phyloP scores from a whole-genome alignment of 2,113 vertebrate genomes.

The Tachycineta bicolor region DNA sequence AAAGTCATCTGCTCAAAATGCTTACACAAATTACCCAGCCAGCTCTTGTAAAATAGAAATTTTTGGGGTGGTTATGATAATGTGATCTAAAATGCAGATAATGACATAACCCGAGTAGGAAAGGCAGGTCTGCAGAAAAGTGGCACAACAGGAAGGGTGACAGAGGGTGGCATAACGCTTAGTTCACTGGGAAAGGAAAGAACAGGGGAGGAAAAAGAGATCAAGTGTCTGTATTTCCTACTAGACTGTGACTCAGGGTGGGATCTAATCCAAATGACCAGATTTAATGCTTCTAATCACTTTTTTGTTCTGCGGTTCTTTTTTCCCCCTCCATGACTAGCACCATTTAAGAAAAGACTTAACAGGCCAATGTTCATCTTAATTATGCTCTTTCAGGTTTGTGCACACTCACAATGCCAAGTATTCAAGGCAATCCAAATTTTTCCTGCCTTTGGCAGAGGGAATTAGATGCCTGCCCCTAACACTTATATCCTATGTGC shows the following conservation, averaged over 20 bases:
- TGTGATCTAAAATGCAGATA: not conserved
- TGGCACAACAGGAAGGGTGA: slow-evolving; percentile 14
- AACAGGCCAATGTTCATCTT: slow-evolving; percentile 30
- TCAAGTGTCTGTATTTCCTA: not conserved
- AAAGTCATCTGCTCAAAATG: not conserved
- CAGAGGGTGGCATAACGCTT: not conserved
- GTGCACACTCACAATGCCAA: not conserved
- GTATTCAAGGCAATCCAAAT: slow-evolving; percentile 29
- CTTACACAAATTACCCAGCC: not conserved
- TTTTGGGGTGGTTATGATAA: not conserved
- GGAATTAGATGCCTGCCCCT: not conserved
- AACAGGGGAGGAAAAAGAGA: slow-evolving; percentile 5
- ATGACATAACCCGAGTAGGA: not conserved
- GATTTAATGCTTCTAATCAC: slow-evolving; percentile 36
- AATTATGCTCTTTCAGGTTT: slow-evolving; percentile 60
- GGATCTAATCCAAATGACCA: not conserved
- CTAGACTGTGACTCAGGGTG: slow-evolving; percentile 19
- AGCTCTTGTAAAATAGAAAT: not conserved
- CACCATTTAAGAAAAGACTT: slow-evolving; percentile 38
- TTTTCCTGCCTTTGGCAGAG: slow-evolving; percentile 9
- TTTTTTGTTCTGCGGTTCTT: slow-evolving; percentile 24
- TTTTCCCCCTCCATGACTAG: slow-evolving; percentile 33
- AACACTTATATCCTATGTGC: not conserved
- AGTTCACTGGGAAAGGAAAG: not conserved
- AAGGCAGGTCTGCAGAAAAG: not conserved